These are phyloP conservation scores for Trissolcus brochymenae DNA, from an alignment of 2,888 invertebrate genomes.

Conservation along the genomic window DNA sequence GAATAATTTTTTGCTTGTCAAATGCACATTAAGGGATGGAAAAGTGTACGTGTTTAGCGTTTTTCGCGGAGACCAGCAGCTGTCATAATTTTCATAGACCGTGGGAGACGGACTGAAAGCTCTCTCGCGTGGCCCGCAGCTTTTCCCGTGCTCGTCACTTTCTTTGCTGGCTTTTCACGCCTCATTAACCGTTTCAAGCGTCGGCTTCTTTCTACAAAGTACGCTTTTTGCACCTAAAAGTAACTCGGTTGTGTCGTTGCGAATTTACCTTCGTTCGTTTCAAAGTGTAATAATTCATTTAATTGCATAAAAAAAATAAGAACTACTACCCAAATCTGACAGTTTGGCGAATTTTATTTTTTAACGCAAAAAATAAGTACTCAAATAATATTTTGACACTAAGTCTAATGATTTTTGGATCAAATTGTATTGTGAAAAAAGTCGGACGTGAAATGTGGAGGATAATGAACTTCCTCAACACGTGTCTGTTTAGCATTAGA, in stretches of 20 bases:
- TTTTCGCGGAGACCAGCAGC: conserved; percentile 57
- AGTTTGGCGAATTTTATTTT: too few relatives aligned
- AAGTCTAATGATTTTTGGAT: background rate
- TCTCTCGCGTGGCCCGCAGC: conserved; percentile 2
- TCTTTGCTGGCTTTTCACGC: conserved; percentile 14
- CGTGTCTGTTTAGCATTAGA: conserved; percentile 66
- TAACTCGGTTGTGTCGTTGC: background rate
- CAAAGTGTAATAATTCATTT: conserved; percentile 8
- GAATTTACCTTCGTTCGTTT: too few relatives aligned
- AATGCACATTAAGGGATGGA: conserved; percentile 36
- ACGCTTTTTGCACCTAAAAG: background rate
- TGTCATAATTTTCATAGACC: conserved; percentile 65
- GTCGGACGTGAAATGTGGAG: conserved; percentile 34
- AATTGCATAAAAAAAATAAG: too few relatives aligned
- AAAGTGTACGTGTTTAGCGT: conserved; percentile 35
- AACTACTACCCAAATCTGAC: too few relatives aligned
- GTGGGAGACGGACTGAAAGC: conserved; percentile 61
- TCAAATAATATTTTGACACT: too few relatives aligned
- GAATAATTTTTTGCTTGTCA: conserved; percentile 13
- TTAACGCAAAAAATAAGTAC: too few relatives aligned
- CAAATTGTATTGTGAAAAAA: background rate
- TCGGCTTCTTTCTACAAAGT: conserved; percentile 1
- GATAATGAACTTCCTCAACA: conserved; percentile 67
- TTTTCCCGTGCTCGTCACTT: conserved; percentile 25
- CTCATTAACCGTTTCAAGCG: conserved; percentile 28